Base-by-base conservation (phyloP, 2,888 invertebrate genomes). In the Aleiodes alternator region DNA sequence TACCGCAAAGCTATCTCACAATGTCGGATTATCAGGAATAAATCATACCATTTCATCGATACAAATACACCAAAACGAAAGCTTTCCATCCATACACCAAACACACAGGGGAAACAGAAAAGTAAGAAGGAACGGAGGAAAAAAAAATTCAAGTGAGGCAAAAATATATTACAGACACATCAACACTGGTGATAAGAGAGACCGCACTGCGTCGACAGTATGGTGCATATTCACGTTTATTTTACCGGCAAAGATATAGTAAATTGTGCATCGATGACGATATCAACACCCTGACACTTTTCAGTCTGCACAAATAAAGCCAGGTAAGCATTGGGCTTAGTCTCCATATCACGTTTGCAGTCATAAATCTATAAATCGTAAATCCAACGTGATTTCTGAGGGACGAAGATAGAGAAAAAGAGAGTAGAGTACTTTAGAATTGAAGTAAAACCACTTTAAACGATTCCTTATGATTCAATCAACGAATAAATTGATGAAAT, bases 21-120 rank as follows among this genome's bases (percentile, higher is more conserved):
- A 12, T 50, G 69, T 55, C 76, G 88, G 88, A 89, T 89, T 89
- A 89, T 87, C 88, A 86, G 86, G 86, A 88, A 89, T 89, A 89
- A 89, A 89, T 89, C 89, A 88, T 89, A 79, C 72, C 14, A 87
- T 86, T 88, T 86, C 84, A 85, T 86, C 72, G 57, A 73, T 71
- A 68, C 51, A 70, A 59, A 69, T 59, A 53, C 69, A 76, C 56
- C 7, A n/a, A 23, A 69, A 29, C 55, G n/a, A 61, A 51, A 34
- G 31, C 43, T 38, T 55, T 7, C 11, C 55, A 59, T 53, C 71
- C 31, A 56, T 59, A 69, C 53, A 53, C 16, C 23, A 51, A 66
- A 55, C 70, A 23, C 51, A 48, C 43, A 38, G 34, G 53, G 53
- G 53, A 76, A 38, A 56, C 16, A 75, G 59, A 50, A 38, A 51